Base-by-base conservation (phyloP, 1,140 invertebrate genomes). In the Drosophila watanabei region DNA sequence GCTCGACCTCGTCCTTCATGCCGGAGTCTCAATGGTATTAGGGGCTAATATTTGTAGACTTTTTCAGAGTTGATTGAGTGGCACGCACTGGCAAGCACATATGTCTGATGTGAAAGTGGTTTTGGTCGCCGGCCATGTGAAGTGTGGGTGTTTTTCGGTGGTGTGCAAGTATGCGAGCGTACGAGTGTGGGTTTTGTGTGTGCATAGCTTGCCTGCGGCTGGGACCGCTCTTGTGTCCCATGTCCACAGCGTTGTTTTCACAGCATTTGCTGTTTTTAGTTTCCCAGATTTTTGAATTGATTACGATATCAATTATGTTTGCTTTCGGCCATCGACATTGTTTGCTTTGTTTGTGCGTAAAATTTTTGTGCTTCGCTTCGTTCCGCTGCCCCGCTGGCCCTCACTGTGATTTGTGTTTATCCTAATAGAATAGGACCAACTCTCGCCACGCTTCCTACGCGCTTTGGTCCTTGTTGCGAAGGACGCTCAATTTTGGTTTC, bases 31-130 rank as follows among this genome's bases (percentile, higher is more conserved):
- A 92, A 86, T 92, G 89, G 89, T 83, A 92, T 92, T 92, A 92
- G 85, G 82, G 89, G 81, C 89, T 92, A 92, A 92, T 92, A 92
- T 92, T 92, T 92, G 85, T 92, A 90, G 81, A 91, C 79, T 90
- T 90, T 90, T 90, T 90, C 82, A 82, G 86, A 90, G 86, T 90
- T 90, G 86, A 90, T 90, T 90, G 86, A 90, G 86, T 90, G 86
- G 86, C 86, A 89, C 85, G 86, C 85, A 89, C 84, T 79, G 85
- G 72, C 86, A 81, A 90, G 79, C 66, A 72, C 65, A 82, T 86
- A 64, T 78, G 79, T 81, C 61, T 60, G 59, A 60, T 75, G 66
- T 37, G 43, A 56, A 71, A 58, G 68, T 73, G 52, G 71, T 75
- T 73, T 60, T 30, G 49, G 51, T 57, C 54, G 54, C 54, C 37